Percentiles rank a stretch among this genome's conserved stretches.
These are phyloP conservation scores for Hyles vespertilio DNA, from an alignment of 1,140 invertebrate genomes.

Conservation along the genomic window DNA sequence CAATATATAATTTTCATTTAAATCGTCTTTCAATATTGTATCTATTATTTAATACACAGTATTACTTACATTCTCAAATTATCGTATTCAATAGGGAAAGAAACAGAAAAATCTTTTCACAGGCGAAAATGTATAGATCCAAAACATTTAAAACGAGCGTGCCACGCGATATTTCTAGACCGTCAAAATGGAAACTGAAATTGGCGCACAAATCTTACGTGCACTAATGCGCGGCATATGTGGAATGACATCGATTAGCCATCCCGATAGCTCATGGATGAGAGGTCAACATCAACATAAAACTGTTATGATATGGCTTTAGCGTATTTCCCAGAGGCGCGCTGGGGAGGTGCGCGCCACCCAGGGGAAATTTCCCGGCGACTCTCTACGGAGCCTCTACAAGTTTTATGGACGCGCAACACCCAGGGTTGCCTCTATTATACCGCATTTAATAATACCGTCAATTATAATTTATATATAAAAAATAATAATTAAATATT, in stretches of 20 bases:
- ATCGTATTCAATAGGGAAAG: no score
- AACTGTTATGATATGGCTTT: conserved; percentile 73
- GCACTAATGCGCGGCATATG: no score
- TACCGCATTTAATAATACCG: not conserved
- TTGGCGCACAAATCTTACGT: no score
- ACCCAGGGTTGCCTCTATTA: conserved; percentile 29
- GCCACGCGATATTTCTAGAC: no score
- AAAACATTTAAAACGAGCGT: no score
- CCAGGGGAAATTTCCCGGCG: conserved; percentile 70
- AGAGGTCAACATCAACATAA: conserved; percentile 70
- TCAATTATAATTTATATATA: not conserved
- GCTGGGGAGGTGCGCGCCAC: conserved; percentile 56
- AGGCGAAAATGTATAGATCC: no score
- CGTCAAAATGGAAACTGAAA: no score
- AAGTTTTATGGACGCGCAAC: conserved; percentile 72
- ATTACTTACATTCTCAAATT: no score
- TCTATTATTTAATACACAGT: no score
- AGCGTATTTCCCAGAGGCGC: conserved; percentile 63
- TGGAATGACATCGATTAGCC: conserved; percentile 14
- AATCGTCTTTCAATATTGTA: no score
- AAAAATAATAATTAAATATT: not conserved
- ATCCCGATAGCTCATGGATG: conserved; percentile 19
- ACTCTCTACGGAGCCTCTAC: conserved; percentile 63
- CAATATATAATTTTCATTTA: no score
- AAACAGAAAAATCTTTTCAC: no score